A percentile compares a stretch with the other conserved stretches of the same genome.
phyloP scores from a whole-genome alignment of 2,888 invertebrate species.

The Blastobasis lacticolella region DNA sequence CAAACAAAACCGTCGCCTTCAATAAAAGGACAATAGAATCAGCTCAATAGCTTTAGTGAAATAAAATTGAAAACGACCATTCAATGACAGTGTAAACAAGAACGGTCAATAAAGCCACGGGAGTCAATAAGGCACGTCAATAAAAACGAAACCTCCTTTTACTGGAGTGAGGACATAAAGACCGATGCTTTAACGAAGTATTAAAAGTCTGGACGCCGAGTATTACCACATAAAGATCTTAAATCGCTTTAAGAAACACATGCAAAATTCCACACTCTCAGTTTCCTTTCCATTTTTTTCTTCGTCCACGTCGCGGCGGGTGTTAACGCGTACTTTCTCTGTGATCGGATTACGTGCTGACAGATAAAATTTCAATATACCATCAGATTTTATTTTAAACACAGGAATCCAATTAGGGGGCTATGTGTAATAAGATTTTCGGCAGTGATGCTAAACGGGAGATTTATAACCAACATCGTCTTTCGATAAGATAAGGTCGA shows the following conservation, averaged over 20 bases:
- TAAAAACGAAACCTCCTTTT: slow-evolving; percentile 25
- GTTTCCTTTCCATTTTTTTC: slow-evolving; percentile 58
- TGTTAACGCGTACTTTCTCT: slow-evolving; percentile 63
- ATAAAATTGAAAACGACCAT: too few species aligned
- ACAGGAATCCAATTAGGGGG: too few species aligned
- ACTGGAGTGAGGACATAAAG: slow-evolving; percentile 29
- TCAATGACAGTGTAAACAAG: not conserved
- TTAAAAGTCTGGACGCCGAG: slow-evolving; percentile 25
- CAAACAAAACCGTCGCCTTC: too few species aligned
- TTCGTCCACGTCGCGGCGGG: slow-evolving; percentile 34
- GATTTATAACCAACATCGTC: too few species aligned
- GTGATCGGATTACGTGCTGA: slow-evolving; percentile 47
- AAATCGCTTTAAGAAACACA: slow-evolving; percentile 46
- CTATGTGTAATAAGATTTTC: too few species aligned
- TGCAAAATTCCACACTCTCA: slow-evolving; percentile 57
- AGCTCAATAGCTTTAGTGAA: too few species aligned
- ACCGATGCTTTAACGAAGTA: slow-evolving; percentile 28
- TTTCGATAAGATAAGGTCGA: too few species aligned
- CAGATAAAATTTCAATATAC: not conserved
- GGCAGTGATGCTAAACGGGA: too few species aligned
- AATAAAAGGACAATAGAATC: too few species aligned
- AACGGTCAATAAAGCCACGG: slow-evolving; percentile 7
- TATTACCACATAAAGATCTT: slow-evolving; percentile 33
- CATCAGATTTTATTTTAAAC: too few species aligned
- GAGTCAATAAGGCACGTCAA: slow-evolving; percentile 16